Conservation (phyloP, 2,113 vertebrate genomes). For the Hylia prasina region DNA sequence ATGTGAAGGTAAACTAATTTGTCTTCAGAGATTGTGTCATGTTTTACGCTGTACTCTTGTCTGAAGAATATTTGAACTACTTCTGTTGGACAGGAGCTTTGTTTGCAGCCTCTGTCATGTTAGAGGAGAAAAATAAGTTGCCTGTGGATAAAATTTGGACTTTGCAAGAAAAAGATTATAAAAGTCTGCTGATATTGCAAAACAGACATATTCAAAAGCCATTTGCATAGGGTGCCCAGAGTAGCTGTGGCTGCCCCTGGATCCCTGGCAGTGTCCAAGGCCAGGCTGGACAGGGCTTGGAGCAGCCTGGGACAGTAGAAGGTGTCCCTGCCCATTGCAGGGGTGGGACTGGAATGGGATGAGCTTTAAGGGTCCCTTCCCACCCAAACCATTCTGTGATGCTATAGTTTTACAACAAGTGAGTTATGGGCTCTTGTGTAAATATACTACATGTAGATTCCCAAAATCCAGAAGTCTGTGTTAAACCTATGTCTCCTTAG, state of each 20-base stretch:
- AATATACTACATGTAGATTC: fast-evolving
- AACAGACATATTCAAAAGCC: background rate
- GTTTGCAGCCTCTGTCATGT: fast-evolving
- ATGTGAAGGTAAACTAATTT: background rate
- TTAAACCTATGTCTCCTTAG: background rate
- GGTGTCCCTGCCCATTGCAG: no score
- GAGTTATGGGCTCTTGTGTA: fast-evolving
- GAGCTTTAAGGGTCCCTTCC: fast-evolving
- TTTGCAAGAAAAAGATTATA: background rate
- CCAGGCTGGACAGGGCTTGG: background rate
- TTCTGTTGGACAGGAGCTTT: background rate
- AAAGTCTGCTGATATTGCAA: background rate
- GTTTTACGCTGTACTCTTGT: background rate
- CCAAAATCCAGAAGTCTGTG: background rate
- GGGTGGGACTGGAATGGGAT: fast-evolving
- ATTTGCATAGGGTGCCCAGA: background rate
- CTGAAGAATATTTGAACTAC: background rate
- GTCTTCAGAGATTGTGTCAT: background rate
- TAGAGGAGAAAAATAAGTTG: background rate
- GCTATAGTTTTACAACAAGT: background rate
- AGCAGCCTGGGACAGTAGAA: background rate
- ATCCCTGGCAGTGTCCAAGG: background rate
- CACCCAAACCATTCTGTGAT: background rate
- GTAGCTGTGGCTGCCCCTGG: background rate
- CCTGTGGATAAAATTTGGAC: background rate